Conservation (phyloP, 1,140 invertebrate species). For the Cephus cinctus region DNA sequence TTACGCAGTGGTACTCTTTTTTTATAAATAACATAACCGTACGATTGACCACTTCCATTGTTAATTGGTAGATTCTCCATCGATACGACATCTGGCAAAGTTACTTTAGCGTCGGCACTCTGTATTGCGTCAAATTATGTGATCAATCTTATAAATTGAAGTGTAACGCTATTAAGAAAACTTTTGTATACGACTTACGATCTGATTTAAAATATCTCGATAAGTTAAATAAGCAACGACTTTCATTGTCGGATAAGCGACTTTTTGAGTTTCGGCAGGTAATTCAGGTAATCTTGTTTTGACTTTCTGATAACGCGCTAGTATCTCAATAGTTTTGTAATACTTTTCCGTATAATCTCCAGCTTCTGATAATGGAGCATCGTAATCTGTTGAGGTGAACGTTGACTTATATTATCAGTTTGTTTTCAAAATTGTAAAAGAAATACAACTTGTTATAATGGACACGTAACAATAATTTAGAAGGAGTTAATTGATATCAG, state of each 20-base stretch:
- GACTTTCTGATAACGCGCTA: slow-evolving; percentile 42
- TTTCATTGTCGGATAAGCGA: slow-evolving; percentile 32
- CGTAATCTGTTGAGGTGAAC: too few species aligned
- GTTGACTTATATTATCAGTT: too few species aligned
- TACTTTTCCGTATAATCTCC: slow-evolving; percentile 56
- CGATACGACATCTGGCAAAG: slow-evolving; percentile 27
- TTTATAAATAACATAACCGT: slow-evolving; percentile 61
- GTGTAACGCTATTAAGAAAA: too few species aligned
- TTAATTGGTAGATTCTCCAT: slow-evolving; percentile 66
- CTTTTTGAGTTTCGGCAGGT: slow-evolving; percentile 33
- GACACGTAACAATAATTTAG: too few species aligned
- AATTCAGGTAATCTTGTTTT: slow-evolving; percentile 42
- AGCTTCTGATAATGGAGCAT: slow-evolving; percentile 56
- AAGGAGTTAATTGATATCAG: too few species aligned
- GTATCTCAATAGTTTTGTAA: slow-evolving; percentile 35
- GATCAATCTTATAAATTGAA: too few species aligned
- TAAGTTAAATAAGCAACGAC: slow-evolving; percentile 33
- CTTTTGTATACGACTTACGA: slow-evolving; percentile 23
- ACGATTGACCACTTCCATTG: slow-evolving; percentile 57
- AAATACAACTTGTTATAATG: too few species aligned
- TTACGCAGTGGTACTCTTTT: slow-evolving; percentile 24
- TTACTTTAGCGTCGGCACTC: slow-evolving; percentile 14
- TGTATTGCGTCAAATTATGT: slow-evolving; percentile 1
- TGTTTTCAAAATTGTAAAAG: too few species aligned
- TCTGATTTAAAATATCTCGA: slow-evolving; percentile 30